Evolutionary conservation across 2,797 vertebrate genomes (phyloP).

Genomic region (Octomys mimax): DNA sequence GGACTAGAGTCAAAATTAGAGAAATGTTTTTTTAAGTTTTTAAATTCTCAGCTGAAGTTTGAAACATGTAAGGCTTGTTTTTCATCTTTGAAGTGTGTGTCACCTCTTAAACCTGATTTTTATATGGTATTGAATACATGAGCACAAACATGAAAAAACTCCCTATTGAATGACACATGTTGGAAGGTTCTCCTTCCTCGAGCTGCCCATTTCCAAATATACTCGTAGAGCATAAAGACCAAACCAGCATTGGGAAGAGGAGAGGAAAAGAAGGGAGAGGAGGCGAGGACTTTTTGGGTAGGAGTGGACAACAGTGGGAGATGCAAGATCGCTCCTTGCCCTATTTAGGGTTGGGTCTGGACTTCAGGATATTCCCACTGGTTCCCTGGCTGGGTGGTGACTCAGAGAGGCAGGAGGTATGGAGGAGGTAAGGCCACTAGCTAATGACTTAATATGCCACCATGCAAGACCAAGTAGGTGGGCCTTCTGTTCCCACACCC

Average conservation of each 20-base stretch:
- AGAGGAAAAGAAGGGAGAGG: no score
- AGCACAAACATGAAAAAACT: not conserved
- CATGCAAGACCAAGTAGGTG: constrained; percentile 5
- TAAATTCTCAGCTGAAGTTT: constrained; percentile 47
- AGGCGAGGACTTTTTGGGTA: not conserved
- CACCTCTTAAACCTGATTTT: not conserved
- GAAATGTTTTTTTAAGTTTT: constrained; percentile 3
- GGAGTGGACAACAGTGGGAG: not conserved
- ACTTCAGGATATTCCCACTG: not conserved
- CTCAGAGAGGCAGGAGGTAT: constrained; percentile 25
- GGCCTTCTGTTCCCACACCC: not conserved
- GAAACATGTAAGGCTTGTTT: constrained; percentile 52
- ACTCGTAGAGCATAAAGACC: not conserved
- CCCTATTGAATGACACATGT: not conserved
- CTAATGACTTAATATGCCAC: not conserved
- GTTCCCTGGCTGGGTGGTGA: not conserved
- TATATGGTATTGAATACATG: not conserved
- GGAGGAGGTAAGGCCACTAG: constrained; percentile 15
- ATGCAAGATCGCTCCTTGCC: not conserved
- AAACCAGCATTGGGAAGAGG: not conserved
- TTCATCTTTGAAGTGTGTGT: constrained; percentile 25
- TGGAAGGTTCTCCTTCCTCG: not conserved
- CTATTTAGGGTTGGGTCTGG: not conserved
- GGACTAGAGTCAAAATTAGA: constrained; percentile 47
- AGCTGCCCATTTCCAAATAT: not conserved